Evolutionary conservation across 2,113 vertebrate species (phyloP).

Genomic region (Microtus pennsylvanicus): DNA sequence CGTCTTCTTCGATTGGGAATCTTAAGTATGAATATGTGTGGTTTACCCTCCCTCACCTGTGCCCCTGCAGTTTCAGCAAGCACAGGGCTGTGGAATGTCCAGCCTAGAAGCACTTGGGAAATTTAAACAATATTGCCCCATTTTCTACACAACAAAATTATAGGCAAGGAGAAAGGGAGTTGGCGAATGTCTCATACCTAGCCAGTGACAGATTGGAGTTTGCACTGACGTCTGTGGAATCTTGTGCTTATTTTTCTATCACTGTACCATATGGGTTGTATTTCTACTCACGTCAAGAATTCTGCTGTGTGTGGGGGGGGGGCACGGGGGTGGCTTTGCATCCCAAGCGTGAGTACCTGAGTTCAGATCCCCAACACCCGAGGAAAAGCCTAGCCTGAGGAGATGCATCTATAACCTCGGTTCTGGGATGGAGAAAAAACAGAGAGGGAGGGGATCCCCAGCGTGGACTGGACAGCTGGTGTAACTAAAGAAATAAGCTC

Average conservation of each 20-base stretch:
- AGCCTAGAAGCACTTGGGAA: not conserved
- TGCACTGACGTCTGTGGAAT: not conserved
- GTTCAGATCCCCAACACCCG: not conserved
- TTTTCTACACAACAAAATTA: not conserved
- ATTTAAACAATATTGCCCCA: not conserved
- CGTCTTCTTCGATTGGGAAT: conserved; percentile 73
- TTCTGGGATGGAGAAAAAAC: not conserved
- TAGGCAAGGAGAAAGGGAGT: not conserved
- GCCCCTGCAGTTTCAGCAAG: not conserved
- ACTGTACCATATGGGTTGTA: not conserved
- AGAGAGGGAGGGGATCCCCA: not conserved
- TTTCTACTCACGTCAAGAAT: not conserved
- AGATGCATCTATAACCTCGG: not conserved
- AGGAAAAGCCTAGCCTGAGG: no score
- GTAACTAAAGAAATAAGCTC: not conserved
- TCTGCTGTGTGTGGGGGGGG: no score
- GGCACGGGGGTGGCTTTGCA: no score
- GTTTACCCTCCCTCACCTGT: not conserved
- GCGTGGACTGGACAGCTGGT: not conserved
- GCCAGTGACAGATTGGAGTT: not conserved
- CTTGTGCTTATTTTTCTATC: not conserved
- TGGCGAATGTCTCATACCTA: not conserved
- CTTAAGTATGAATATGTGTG: conserved; percentile 52
- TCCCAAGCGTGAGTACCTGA: not conserved
- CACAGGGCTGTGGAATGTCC: not conserved